Evolutionary conservation across 2,888 invertebrate species (phyloP).

Genomic region (Lacanobia wlatinum): DNA sequence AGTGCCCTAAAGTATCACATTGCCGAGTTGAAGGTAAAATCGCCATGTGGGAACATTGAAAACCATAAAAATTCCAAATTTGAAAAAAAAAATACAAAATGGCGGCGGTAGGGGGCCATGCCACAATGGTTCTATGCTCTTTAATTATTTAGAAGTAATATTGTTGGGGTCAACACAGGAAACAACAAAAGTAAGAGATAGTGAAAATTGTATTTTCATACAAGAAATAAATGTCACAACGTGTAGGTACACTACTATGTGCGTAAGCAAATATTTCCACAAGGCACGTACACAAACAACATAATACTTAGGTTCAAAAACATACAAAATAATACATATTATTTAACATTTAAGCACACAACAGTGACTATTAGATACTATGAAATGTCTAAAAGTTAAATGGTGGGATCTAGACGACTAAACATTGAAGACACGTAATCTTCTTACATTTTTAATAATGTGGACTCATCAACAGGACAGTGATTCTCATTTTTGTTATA

Average conservation of each 20-base stretch:
- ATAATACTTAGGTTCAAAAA: conserved; percentile 14
- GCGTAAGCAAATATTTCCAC: conserved; percentile 18
- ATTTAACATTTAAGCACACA: conserved; percentile 25
- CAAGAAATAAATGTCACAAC: neutral
- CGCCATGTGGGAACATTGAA: too few relatives aligned
- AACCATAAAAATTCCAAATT: too few relatives aligned
- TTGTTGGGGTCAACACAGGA: neutral
- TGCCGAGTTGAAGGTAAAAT: too few relatives aligned
- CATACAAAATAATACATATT: conserved; percentile 6
- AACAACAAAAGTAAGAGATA: conserved; percentile 5
- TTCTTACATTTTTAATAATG: conserved; percentile 30
- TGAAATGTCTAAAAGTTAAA: conserved; percentile 40
- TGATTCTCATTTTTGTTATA: conserved; percentile 6
- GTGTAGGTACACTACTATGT: conserved; percentile 12
- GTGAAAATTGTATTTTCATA: conserved; percentile 36
- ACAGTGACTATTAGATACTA: conserved; percentile 21
- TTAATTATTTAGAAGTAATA: neutral
- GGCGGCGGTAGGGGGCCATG: too few relatives aligned
- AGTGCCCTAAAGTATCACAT: too few relatives aligned
- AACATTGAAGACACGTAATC: conserved; percentile 34
- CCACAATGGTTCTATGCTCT: too few relatives aligned
- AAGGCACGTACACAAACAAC: conserved; percentile 25
- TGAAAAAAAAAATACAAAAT: too few relatives aligned
- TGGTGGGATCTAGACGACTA: conserved; percentile 63
- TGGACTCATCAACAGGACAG: conserved; percentile 30